Evolutionary conservation across 2,113 vertebrate species (phyloP).

Genomic region (Atherinomorus stipes): DNA sequence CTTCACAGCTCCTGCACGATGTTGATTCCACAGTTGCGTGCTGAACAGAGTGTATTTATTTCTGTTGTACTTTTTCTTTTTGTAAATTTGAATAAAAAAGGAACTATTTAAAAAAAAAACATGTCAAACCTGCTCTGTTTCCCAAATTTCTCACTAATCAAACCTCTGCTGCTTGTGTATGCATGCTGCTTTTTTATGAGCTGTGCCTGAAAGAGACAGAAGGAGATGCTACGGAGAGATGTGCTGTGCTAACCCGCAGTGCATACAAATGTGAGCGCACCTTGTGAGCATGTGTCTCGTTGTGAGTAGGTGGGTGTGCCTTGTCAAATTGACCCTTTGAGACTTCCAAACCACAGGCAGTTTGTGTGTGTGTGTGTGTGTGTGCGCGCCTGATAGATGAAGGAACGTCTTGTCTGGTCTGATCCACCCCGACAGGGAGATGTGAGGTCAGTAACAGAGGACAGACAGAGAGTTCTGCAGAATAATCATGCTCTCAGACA

Average conservation of each 20-base stretch:
- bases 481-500: conserved; percentile 63
- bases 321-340: conserved; percentile 68
- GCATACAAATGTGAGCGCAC: conserved; percentile 63
- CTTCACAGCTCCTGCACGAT: conserved; percentile 65
- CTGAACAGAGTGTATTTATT: conserved; percentile 82
- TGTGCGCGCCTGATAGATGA: conserved; percentile 41
- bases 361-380: conserved; percentile 16
- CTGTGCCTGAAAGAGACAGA: conserved; percentile 14
- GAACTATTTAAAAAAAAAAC: conserved; percentile 75
- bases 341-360: conserved; percentile 45
- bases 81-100: conserved; percentile 86
- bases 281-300: conserved; percentile 54
- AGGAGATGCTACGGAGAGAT: conserved; percentile 43
- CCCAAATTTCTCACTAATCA: conserved; percentile 53
- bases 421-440: conserved; percentile 46
- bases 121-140: conserved; percentile 47
- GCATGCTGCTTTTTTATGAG: conserved; percentile 1
- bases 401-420: conserved; percentile 67
- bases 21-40: conserved; percentile 71
- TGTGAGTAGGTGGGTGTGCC: conserved; percentile 54
- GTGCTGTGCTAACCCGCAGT: conserved; percentile 13
- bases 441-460: conserved; percentile 69
- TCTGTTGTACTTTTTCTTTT: conserved; percentile 83
- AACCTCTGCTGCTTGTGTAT: conserved; percentile 27
- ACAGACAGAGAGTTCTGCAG: conserved; percentile 60